Conservation (phyloP, 2,888 invertebrate genomes). For the Brenthis hecate region DNA sequence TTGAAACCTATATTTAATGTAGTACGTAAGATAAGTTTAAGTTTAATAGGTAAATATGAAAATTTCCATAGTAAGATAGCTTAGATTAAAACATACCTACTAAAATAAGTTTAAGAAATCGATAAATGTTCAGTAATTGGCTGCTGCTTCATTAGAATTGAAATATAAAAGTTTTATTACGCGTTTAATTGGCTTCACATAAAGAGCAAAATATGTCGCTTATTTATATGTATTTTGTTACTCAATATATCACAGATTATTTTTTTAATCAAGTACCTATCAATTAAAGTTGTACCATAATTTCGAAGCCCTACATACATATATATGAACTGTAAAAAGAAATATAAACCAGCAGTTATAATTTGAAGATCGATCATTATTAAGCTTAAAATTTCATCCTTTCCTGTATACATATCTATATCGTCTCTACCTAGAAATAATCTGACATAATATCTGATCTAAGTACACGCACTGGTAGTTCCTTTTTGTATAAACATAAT, state of each 20-base stretch:
- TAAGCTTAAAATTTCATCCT: conserved; percentile 11
- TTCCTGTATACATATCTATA: conserved; percentile 15
- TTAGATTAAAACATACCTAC: conserved; percentile 44
- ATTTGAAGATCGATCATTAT: background rate
- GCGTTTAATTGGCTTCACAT: no score
- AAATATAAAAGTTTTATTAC: background rate
- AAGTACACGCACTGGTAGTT: conserved; percentile 74
- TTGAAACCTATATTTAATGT: conserved; percentile 72
- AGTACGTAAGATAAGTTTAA: conserved; percentile 52
- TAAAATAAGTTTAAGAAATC: conserved; percentile 40
- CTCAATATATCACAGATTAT: no score
- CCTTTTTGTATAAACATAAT: conserved; percentile 73
- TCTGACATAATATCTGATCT: conserved; percentile 38
- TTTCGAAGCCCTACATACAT: no score
- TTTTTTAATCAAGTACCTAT: no score
- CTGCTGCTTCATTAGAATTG: conserved; percentile 12
- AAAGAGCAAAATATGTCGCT: no score
- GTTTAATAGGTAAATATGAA: conserved; percentile 59
- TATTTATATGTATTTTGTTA: no score
- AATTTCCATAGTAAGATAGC: conserved; percentile 70
- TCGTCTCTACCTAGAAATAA: conserved; percentile 29
- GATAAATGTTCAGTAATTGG: conserved; percentile 17
- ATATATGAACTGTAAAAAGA: background rate
- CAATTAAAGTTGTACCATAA: no score
- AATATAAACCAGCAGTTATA: background rate